phyloP scores from a whole-genome alignment of 2,888 invertebrate species.

The Agonopterix arenella region DNA sequence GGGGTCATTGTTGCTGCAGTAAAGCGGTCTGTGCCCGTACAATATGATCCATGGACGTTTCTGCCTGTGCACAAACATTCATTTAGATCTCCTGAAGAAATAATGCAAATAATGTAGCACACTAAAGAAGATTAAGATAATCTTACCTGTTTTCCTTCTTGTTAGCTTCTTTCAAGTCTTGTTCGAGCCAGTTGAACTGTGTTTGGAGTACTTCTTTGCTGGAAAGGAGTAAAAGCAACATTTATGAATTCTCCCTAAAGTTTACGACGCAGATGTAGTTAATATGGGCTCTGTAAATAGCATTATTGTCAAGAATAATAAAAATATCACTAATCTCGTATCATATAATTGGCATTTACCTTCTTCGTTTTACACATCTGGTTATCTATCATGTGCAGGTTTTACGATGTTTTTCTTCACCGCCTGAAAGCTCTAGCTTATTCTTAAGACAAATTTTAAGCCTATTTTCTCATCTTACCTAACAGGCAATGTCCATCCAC shows the following conservation, averaged over 20 bases:
- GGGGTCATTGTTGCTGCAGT: conserved; percentile 57
- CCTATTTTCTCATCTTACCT: no score
- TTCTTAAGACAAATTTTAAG: no score
- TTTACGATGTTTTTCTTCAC: no score
- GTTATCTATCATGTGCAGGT: no score
- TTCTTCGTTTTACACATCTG: no score
- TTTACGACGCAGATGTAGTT: neutral
- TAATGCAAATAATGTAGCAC: neutral
- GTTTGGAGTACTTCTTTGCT: neutral
- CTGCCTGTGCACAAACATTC: neutral
- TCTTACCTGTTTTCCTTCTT: conserved; percentile 75
- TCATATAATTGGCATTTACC: no score
- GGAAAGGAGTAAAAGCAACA: neutral
- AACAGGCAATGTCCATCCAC: neutral
- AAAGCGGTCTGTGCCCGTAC: conserved; percentile 88
- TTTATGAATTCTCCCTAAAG: neutral
- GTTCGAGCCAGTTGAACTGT: neutral
- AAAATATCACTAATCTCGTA: no score
- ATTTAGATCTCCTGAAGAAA: neutral
- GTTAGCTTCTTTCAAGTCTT: conserved; percentile 82
- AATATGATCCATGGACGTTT: conserved; percentile 84
- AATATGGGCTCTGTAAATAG: no score
- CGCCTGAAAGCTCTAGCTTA: no score
- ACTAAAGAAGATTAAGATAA: neutral
- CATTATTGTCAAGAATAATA: no score